phyloP scores from a whole-genome alignment of 1,140 invertebrate genomes.

The Ganaspis sp. region DNA sequence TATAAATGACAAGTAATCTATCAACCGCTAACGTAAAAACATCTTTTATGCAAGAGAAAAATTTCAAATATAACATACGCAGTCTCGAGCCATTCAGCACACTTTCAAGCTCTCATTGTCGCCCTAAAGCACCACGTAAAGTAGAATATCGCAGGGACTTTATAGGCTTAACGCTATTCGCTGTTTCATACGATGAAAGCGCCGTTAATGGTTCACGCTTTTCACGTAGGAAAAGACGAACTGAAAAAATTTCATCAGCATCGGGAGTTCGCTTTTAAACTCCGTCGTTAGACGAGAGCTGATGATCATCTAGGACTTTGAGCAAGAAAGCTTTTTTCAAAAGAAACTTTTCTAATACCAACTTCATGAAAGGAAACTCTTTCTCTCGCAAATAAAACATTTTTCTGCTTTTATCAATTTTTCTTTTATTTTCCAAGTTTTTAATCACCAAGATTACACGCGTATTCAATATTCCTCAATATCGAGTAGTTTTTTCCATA shows the following conservation, averaged over 20 bases:
- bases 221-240: slow-evolving; percentile 21
- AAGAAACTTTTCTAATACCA: slow-evolving; percentile 21
- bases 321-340: neutral
- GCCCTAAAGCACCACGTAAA: slow-evolving; percentile 18
- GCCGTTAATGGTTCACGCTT: slow-evolving; percentile 24
- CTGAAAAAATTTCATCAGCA: slow-evolving; percentile 29
- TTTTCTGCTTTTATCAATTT: neutral
- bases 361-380: neutral
- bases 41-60: neutral
- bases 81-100: neutral
- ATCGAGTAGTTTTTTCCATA: too few species aligned
- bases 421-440: neutral
- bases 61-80: neutral
- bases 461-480: too few species aligned
- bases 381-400: neutral
- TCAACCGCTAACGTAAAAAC: neutral
- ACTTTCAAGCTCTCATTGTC: slow-evolving; percentile 16
- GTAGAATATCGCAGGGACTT: slow-evolving; percentile 19
- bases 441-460: too few species aligned
- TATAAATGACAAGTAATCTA: slow-evolving; percentile 27
- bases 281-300: neutral
- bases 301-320: neutral
- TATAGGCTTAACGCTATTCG: slow-evolving; percentile 29
- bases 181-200: slow-evolving; percentile 21
- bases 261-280: slow-evolving; percentile 10